phyloP scores from a whole-genome alignment of 1,140 invertebrate genomes.

The Medauroidea extradentata region DNA sequence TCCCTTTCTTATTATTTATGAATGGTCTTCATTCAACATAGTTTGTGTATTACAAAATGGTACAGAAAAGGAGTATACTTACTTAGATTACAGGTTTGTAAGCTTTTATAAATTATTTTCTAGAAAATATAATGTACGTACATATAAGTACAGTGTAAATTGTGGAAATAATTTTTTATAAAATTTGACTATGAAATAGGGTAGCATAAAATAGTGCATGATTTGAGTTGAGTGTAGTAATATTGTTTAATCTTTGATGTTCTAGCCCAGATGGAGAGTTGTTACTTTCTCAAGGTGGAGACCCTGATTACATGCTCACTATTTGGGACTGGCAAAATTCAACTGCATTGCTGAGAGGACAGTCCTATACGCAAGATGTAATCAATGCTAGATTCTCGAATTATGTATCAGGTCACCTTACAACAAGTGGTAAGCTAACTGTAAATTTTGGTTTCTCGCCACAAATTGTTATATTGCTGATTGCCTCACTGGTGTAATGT shows the following conservation, averaged over 20 bases:
- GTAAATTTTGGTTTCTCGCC: too few relatives aligned
- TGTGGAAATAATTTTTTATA: too few relatives aligned
- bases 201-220: too few relatives aligned
- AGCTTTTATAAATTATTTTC: too few relatives aligned
- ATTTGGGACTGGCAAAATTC: constrained; percentile 82
- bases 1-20: constrained; percentile 76
- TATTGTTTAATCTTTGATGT: constrained; percentile 19
- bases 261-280: constrained; percentile 69
- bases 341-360: constrained; percentile 66
- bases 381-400: constrained; percentile 74
- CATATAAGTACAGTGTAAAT: too few relatives aligned
- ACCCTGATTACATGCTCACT: constrained; percentile 81
- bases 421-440: constrained; percentile 60
- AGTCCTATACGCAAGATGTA: constrained; percentile 76
- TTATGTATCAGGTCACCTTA: constrained; percentile 68
- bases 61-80: constrained; percentile 64
- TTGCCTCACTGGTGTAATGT: too few relatives aligned
- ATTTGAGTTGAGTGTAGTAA: too few relatives aligned
- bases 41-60: constrained; percentile 67
- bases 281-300: constrained; percentile 74
- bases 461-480: too few relatives aligned
- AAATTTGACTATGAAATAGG: too few relatives aligned
- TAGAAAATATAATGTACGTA: too few relatives aligned
- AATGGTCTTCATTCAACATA: constrained; percentile 72
- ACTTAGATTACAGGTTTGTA: constrained; percentile 68